Evolutionary conservation across 2,888 invertebrate species (phyloP).

Genomic region (Alitta virens): DNA sequence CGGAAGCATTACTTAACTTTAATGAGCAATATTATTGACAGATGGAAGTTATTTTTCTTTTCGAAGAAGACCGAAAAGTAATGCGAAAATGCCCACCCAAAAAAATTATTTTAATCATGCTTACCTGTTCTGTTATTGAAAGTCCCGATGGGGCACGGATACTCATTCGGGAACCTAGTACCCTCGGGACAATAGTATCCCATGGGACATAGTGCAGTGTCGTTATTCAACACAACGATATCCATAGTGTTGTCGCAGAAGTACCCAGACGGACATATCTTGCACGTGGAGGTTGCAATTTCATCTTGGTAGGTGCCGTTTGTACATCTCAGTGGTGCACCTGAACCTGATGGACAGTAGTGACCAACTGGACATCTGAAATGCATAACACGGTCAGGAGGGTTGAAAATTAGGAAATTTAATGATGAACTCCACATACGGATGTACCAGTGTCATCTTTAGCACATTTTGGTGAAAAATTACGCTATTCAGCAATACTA

Average conservation of each 20-base stretch:
- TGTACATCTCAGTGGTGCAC: conserved; percentile 38
- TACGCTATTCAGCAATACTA: too few species aligned
- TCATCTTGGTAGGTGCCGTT: conserved; percentile 50
- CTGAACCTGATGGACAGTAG: conserved; percentile 44
- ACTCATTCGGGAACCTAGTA: conserved; percentile 43
- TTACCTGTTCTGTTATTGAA: conserved; percentile 49
- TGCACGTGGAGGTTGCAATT: conserved; percentile 39
- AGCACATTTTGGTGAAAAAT: too few species aligned
- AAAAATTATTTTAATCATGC: too few species aligned
- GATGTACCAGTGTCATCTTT: too few species aligned
- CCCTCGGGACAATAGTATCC: conserved; percentile 49
- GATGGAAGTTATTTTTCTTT: too few species aligned
- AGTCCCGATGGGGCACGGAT: conserved; percentile 50
- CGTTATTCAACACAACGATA: conserved; percentile 46
- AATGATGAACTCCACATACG: too few species aligned
- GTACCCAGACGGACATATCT: conserved; percentile 47
- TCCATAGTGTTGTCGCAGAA: conserved; percentile 52
- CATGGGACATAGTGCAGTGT: conserved; percentile 40
- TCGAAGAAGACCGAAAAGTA: too few species aligned
- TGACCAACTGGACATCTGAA: conserved; percentile 49
- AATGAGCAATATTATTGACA: too few species aligned
- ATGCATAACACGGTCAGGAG: too few species aligned
- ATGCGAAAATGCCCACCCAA: too few species aligned
- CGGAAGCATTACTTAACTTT: too few species aligned
- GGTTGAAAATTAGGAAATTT: too few species aligned